phyloP scores from a whole-genome alignment of 1,140 invertebrate genomes.

The Meloidogyne exigua region DNA sequence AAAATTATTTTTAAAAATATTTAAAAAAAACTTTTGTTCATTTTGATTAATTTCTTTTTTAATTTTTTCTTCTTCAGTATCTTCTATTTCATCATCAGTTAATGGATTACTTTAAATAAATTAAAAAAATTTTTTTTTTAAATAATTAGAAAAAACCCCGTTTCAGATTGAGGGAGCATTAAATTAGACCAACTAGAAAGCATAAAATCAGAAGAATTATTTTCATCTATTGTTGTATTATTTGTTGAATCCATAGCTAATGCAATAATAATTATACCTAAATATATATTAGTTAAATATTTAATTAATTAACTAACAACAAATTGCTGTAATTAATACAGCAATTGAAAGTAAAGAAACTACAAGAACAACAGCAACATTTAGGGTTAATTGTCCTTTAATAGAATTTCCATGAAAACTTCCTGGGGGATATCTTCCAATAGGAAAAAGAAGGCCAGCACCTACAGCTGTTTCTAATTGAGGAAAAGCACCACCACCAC shows the following conservation, averaged over 20 bases:
- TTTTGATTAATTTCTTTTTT: not conserved
- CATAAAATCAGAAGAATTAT: not conserved
- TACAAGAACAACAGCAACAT: constrained; percentile 36
- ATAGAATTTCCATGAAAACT: not conserved
- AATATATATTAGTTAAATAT: not conserved
- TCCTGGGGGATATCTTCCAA: constrained; percentile 12
- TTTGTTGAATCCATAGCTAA: constrained; percentile 19
- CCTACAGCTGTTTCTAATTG: constrained; percentile 1
- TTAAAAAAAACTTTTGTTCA: not conserved
- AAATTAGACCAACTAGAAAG: constrained; percentile 20
- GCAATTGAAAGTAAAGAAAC: constrained; percentile 36
- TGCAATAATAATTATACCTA: constrained; percentile 23
- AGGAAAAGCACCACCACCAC: constrained; percentile 10
- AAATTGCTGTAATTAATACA: constrained; percentile 37
- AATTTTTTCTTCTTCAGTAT: not conserved
- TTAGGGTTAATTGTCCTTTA: constrained; percentile 28
- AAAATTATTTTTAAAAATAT: not conserved
- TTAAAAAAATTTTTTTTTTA: not conserved
- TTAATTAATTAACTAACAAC: constrained; percentile 32
- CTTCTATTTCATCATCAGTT: not conserved
- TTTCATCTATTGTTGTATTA: not conserved
- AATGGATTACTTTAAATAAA: not conserved
- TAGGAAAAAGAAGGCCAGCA: constrained; percentile 12
- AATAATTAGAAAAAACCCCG: not conserved
- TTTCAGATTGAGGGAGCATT: not conserved